phyloP scores from a whole-genome alignment of 2,888 invertebrate species.

The Nemotelus pantherinus region DNA sequence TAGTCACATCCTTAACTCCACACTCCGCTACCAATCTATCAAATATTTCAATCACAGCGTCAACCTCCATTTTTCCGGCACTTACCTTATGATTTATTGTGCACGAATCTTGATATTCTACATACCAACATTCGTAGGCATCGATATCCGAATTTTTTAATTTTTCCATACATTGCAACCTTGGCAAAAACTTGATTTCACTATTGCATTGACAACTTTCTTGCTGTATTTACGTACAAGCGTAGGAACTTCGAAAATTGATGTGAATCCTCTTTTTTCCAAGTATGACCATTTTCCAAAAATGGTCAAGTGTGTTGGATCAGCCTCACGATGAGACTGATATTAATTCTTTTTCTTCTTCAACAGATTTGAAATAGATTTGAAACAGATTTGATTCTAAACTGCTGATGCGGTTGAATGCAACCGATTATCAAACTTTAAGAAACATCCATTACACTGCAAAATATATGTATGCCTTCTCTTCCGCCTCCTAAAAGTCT shows the following conservation, averaged over 20 bases:
- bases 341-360: constrained; percentile 34
- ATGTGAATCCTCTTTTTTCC: too few species aligned
- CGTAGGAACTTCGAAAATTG: too few species aligned
- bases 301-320: too few species aligned
- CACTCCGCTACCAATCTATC: neutral
- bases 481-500: too few species aligned
- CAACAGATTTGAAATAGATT: constrained; percentile 21
- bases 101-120: neutral
- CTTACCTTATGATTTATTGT: neutral
- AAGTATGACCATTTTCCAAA: too few species aligned
- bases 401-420: neutral
- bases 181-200: neutral
- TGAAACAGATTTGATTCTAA: constrained; percentile 21
- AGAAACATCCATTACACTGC: constrained; percentile 51
- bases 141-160: neutral
- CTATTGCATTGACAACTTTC: neutral
- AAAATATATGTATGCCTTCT: constrained; percentile 49
- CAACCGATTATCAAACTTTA: neutral
- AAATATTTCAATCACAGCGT: neutral
- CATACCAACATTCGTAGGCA: neutral
- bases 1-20: neutral
- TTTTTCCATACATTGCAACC: neutral
- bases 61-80: constrained; percentile 3
- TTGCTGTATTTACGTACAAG: neutral
- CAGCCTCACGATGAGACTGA: too few species aligned